These are phyloP conservation scores for Sitta carolinensis DNA, from an alignment of 2,797 vertebrate genomes.

Conservation along the genomic window DNA sequence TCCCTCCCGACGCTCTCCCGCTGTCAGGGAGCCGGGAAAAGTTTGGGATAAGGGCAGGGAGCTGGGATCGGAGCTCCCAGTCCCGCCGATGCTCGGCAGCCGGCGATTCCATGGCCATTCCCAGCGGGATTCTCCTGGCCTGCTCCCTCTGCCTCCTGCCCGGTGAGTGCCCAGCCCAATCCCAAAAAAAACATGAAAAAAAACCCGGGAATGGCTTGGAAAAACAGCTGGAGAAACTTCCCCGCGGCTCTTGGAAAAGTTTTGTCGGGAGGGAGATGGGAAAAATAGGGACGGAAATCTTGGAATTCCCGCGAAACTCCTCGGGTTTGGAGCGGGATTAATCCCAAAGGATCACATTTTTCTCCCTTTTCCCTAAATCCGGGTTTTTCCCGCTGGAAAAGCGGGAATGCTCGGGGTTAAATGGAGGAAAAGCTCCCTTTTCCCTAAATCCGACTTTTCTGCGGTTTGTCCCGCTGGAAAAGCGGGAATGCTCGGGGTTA, in stretches of 20 bases:
- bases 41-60: constrained; percentile 49
- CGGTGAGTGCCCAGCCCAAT: constrained; percentile 78
- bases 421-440: fast-evolving
- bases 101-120: constrained; percentile 84
- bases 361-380: not conserved
- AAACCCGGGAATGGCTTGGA: not conserved
- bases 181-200: too few relatives aligned
- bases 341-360: not conserved
- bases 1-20: constrained; percentile 64
- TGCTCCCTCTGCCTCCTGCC: constrained; percentile 86
- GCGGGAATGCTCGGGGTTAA: not conserved
- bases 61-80: constrained; percentile 72
- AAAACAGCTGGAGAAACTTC: not conserved
- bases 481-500: not conserved
- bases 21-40: constrained; percentile 70
- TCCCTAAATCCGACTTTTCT: not conserved
- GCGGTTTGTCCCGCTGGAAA: fast-evolving
- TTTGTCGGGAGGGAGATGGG: not conserved
- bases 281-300: not conserved
- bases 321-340: not conserved
- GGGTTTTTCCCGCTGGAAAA: fast-evolving
- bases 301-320: not conserved
- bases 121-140: constrained; percentile 81
- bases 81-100: constrained; percentile 32
- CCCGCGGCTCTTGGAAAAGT: not conserved